Conservation (phyloP, 2,888 invertebrate genomes). For the Carcina quercana region DNA sequence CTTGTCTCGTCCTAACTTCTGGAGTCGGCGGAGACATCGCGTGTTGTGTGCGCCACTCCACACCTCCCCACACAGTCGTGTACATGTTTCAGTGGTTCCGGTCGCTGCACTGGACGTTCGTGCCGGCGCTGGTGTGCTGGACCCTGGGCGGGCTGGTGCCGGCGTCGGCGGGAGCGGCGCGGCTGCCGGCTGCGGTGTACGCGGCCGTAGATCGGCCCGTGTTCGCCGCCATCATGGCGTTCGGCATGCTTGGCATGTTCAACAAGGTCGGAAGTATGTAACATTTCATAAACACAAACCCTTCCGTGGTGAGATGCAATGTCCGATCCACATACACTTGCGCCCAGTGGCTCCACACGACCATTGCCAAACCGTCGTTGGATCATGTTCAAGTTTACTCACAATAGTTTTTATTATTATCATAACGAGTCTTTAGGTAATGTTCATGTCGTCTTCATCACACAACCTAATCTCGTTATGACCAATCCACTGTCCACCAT, state of each 20-base stretch:
- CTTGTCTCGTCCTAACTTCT: no score
- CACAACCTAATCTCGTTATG: no score
- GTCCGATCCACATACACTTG: not conserved
- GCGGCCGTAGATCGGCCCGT: slow-evolving; percentile 38
- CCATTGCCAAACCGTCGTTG: not conserved
- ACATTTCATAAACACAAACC: not conserved
- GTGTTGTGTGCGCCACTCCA: no score
- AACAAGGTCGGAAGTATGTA: not conserved
- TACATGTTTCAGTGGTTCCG: no score
- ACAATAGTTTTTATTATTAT: no score
- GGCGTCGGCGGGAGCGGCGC: slow-evolving; percentile 12
- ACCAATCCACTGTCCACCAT: no score
- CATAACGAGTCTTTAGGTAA: no score
- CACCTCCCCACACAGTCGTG: no score
- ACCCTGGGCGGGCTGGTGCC: slow-evolving; percentile 14
- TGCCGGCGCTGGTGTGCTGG: not conserved
- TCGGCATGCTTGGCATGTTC: not conserved
- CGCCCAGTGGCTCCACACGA: no score
- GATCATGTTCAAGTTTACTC: no score
- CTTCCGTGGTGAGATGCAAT: not conserved
- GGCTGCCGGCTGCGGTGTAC: slow-evolving; percentile 24
- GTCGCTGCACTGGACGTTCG: slow-evolving; percentile 19
- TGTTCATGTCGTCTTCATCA: no score
- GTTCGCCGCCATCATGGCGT: slow-evolving; percentile 11
- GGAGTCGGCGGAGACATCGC: no score